Evolutionary conservation across 1,140 invertebrate species (phyloP), one percentile per base, ranked within the genome.

Genomic region (Mylabris phalerata): DNA sequence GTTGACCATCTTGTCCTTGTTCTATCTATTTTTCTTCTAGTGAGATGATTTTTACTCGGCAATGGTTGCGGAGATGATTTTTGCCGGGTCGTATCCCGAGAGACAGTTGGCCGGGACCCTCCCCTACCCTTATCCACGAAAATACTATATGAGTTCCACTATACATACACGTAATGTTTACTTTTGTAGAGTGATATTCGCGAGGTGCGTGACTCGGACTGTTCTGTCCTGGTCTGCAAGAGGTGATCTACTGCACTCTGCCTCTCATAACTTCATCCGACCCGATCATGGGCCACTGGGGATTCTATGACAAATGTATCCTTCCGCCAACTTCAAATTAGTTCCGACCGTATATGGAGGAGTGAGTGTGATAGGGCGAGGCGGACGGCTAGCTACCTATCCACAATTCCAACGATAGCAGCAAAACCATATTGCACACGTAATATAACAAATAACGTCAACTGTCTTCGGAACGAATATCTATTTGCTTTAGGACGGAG

Each of bases 261-360:
- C 67, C 70, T 72, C 73, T 73, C 73, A 75, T 75, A 75, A 75
- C 73, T 75, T 74, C 73, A 73, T 73, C 71, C 73, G 67, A 71
- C 69, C 73, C 73, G 71, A 75, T 75, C 73, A 75, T 75, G 73
- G 73, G 73, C 64, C 73, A 62, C 73, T 46, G 59, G 73, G 71
- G 73, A 75, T 67, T 70, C 66, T 70, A 75, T 75, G 73, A 75
- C 73, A 75, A 74, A 75, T 75, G 73, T 74, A 74, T 73, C 72
- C 73, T 74, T 75, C 72, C 72, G 65, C 68, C 69, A 71, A 71
- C 68, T 71, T 71, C 69, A 71, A 71, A 71, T 71, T 71, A 59
- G 57, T 61, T 61, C 59, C 63, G 57, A 56, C 61, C 59, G 56
- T 59, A 64, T 66, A 69, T 61, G 64, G 48, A 52, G 6, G 41